These are phyloP conservation scores for Paralvinella palmiformis DNA, from an alignment of 1,140 invertebrate genomes.

Conservation along the genomic window DNA sequence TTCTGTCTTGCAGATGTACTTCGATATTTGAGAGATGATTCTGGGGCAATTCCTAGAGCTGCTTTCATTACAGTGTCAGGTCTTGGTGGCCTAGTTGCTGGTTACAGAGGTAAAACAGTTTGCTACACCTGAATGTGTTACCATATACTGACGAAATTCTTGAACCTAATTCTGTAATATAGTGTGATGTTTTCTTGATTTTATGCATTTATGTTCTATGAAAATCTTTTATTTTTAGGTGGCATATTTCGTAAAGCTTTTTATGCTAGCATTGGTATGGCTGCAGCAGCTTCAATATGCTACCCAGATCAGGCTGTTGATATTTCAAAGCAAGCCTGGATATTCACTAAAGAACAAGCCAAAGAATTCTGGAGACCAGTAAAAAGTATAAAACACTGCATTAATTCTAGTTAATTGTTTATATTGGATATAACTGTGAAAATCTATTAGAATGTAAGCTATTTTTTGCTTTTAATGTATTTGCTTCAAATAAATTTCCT, in stretches of 20 bases:
- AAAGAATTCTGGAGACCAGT: too few species aligned
- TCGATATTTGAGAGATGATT: slow-evolving; percentile 35
- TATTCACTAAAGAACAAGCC: background rate
- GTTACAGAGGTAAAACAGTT: slow-evolving; percentile 28
- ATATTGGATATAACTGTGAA: too few species aligned
- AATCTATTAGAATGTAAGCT: too few species aligned
- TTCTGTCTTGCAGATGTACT: slow-evolving; percentile 10
- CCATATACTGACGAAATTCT: background rate
- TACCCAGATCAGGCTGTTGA: slow-evolving; percentile 33
- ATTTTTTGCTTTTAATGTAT: too few species aligned
- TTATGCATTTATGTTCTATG: background rate
- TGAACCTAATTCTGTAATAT: background rate
- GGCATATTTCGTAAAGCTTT: slow-evolving; percentile 29
- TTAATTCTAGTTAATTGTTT: too few species aligned
- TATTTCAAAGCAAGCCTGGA: slow-evolving; percentile 24
- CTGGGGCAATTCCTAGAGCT: slow-evolving; percentile 33
- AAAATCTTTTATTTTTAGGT: slow-evolving; percentile 25
- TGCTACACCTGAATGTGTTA: background rate
- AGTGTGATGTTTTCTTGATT: background rate
- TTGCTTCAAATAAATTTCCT: too few species aligned
- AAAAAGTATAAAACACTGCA: too few species aligned
- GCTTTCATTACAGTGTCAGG: slow-evolving; percentile 40
- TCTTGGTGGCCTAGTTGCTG: slow-evolving; percentile 38
- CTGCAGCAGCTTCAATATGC: slow-evolving; percentile 28
- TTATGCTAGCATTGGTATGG: slow-evolving; percentile 29